phyloP scores from a whole-genome alignment of 53 echinoderm and acorn worm species.

The Henricia sp. region DNA sequence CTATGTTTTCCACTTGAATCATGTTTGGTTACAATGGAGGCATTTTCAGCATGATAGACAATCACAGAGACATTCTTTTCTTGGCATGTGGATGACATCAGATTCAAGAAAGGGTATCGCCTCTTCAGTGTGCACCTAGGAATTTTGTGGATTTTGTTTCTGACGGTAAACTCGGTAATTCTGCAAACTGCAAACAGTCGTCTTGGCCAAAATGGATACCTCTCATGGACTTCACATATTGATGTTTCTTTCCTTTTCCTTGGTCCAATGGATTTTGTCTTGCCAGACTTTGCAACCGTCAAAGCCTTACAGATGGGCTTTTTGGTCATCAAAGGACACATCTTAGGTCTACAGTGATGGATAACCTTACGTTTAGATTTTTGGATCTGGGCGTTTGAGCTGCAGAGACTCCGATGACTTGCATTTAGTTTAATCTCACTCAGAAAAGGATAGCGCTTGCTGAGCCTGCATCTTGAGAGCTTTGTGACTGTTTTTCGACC shows the following conservation, averaged over 20 bases:
- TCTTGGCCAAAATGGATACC: conserved; percentile 13
- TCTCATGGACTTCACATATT: conserved; percentile 3
- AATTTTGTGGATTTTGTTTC: neutral
- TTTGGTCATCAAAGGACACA: conserved; percentile 9
- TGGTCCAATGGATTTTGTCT: neutral
- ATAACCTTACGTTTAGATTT: neutral
- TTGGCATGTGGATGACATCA: neutral
- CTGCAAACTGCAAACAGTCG: neutral
- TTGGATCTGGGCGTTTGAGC: neutral
- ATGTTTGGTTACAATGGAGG: neutral
- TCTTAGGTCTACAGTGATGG: neutral
- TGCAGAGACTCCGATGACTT: neutral
- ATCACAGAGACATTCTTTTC: neutral
- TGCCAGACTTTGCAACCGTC: neutral
- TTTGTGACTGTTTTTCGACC: neutral
- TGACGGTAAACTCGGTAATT: neutral
- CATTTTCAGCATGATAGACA: neutral
- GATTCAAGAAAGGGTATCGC: neutral
- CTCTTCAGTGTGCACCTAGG: neutral
- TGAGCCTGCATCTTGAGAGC: conserved; percentile 14
- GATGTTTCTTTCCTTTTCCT: neutral
- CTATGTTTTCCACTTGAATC: neutral
- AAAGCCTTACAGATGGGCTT: conserved; percentile 5
- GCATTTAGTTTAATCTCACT: neutral
- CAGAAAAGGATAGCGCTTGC: conserved; percentile 26